Evolutionary conservation across 2,797 vertebrate species (phyloP), one percentile per base, ranked within the genome.

Genomic region (Scolopax bukidnonensis): DNA sequence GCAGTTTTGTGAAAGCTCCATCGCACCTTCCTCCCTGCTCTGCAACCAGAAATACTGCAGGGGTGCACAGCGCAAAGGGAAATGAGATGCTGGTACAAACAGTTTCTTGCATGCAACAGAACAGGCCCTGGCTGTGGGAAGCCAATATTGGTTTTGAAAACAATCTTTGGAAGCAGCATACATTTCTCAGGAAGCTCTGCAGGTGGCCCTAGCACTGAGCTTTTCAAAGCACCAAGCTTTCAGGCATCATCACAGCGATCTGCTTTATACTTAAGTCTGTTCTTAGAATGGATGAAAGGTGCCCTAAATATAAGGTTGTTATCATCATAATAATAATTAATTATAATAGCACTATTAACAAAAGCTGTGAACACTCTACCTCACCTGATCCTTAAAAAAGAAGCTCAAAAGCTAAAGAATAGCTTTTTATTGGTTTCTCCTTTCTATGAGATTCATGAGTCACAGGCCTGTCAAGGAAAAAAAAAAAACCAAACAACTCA

Each of bases 161-260:
- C 47, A 56, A 16, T 33, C 65, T 91, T 87, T 93, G 87, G 70
- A 91, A 68, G 53, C 33, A 59, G 40, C 3, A 14, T 23, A 63
- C 18, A 18, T 76, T 90, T 88, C 93, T 86, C 85, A 78, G 87
- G 73, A 88, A 94, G 74, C 73, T 96, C 84, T 95, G 87, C 93
- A 95, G 89, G 83, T 90, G 93, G 80, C 93, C 77, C 80, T 90
- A 93, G 80, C 0, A 0, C 54, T 74, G 91, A 88, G 48, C 56
- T 94, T 88, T 92, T 85, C 70, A 76, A 89, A 89, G 17, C n/a
- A 50, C 32, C 79, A 56, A 73, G 50, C 11, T 91, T 90, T 91
- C 57, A 90, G 51, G 17, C 68, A 53, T 67, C n/a, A 51, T 81
- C 28, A 48, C 28, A 21, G 5, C 60, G 45, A 68, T 56, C 18